Evolutionary conservation across 2,113 vertebrate species (phyloP), one percentile per base, ranked within the genome.

Genomic region (Mesoclemmys tuberculata): DNA sequence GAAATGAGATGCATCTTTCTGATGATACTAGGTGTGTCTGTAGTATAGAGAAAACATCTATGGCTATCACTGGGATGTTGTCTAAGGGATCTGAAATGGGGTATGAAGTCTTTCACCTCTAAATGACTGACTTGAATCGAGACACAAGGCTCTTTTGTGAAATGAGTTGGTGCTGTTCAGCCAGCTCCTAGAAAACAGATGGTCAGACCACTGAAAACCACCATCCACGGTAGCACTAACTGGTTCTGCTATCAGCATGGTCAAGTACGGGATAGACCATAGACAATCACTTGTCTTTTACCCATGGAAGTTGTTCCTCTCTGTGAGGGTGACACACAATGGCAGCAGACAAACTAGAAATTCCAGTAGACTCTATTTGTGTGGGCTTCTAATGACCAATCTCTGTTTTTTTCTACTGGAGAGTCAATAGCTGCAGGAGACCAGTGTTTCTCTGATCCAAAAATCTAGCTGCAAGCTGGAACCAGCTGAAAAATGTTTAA

Each of bases 21-120:
- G 82, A 93, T 90, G 77, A 81, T 48, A n/a, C 10, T 61, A n/a
- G 82, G 80, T 27, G 35, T 0, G 0, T 1, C 0, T 0, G 56
- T 85, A 11, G 27, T 35, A 82, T 0, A 3, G 14, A 7, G 10
- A 24, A 12, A 16, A 83, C 71, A 44, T 27, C 71, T 75, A 75
- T 19, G 41, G 38, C 38, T 12, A 27, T 75, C 71, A 85, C 19
- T 35, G 21, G 38, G 44, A 64, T 3, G 8, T 55, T 61, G 89
- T 49, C 38, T 87, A 11, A 31, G 46, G 38, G 46, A 87, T 24
- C n/a, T 2, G 5, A 9, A 81, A 13, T 0, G 7, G 14, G 22
- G 48, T 2, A 77, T 55, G 38, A 64, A 56, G 8, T 14, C 31
- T 88, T 88, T 88, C 19, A 91, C 14, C 6, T 9, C 7, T n/a